phyloP scores from a whole-genome alignment of 2,797 vertebrate genomes.

The Coregonus suidteri region DNA sequence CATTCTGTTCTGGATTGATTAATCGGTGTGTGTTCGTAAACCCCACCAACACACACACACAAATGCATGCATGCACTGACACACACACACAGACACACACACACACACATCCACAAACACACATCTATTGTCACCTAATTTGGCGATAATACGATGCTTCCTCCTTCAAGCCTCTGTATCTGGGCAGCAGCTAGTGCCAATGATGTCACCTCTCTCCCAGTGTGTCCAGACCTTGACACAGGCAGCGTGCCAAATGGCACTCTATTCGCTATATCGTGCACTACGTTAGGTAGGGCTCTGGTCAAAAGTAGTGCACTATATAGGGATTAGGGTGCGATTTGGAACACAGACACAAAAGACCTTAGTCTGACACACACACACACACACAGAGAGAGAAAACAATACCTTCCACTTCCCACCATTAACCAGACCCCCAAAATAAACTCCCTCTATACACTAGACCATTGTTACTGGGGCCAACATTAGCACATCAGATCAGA shows the following conservation, averaged over 20 bases:
- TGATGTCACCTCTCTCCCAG: no score
- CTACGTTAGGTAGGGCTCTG: no score
- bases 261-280: no score
- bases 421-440: not conserved
- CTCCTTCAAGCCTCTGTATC: constrained; percentile 1
- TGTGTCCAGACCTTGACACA: no score
- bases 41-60: not conserved
- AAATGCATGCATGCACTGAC: not conserved
- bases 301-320: no score
- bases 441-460: not conserved
- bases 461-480: not conserved
- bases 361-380: not conserved
- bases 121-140: not conserved
- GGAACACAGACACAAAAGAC: not conserved
- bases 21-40: constrained; percentile 39
- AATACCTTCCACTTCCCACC: not conserved
- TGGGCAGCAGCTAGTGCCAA: no score
- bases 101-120: not conserved
- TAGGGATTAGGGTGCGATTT: no score
- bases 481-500: not conserved
- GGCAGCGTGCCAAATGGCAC: no score
- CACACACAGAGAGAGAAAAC: not conserved
- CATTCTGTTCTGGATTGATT: constrained; percentile 41
- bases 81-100: constrained; percentile 1
- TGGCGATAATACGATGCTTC: not conserved